phyloP scores from a whole-genome alignment of 1,140 invertebrate genomes.

The Tetramorium simillimum region DNA sequence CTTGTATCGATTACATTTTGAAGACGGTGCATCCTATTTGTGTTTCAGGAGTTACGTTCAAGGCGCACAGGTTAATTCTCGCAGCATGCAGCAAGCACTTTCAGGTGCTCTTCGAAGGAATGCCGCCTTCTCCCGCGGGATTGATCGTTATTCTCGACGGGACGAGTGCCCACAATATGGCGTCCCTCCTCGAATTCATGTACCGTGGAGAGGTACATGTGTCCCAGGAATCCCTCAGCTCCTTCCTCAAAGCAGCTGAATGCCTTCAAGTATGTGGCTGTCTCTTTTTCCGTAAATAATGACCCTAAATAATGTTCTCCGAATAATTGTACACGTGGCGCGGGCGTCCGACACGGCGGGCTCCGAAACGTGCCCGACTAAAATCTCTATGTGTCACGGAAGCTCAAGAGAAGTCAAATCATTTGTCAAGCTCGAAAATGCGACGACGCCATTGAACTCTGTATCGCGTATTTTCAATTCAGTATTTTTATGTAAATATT shows the following conservation, averaged over 20 bases:
- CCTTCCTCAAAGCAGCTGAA: conserved; percentile 96
- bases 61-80: conserved; percentile 95
- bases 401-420: conserved; percentile 3
- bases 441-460: neutral
- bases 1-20: neutral
- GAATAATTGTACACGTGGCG: conserved; percentile 49
- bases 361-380: too few relatives aligned
- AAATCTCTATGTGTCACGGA: neutral
- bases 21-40: neutral
- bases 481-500: neutral
- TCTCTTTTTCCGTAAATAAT: conserved; percentile 65
- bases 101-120: conserved; percentile 95
- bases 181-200: conserved; percentile 96
- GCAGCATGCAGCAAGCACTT: conserved; percentile 98
- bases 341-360: neutral
- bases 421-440: conserved; percentile 29
- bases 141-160: conserved; percentile 95
- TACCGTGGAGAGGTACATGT: conserved; percentile 97
- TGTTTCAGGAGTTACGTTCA: conserved; percentile 93
- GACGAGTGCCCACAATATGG: conserved; percentile 94
- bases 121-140: conserved; percentile 92
- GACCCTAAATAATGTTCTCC: conserved; percentile 53
- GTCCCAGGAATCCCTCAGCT: conserved; percentile 94
- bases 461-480: neutral
- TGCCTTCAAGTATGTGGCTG: conserved; percentile 90